Evolutionary conservation across 2,797 vertebrate species (phyloP), one percentile per base, ranked within the genome.

Genomic region (Numenius phaeopus): DNA sequence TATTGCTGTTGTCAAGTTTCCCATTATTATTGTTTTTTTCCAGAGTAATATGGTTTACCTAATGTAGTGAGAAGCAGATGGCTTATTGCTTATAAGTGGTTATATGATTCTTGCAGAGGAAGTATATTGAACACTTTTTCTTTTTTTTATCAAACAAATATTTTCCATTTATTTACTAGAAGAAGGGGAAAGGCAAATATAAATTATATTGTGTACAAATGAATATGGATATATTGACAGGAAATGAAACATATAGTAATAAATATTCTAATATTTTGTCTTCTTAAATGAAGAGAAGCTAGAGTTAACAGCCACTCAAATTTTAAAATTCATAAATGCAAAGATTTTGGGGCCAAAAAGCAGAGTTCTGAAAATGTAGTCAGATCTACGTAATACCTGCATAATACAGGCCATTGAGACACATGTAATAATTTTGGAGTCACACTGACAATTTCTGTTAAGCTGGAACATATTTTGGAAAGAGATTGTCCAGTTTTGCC

Each of bases 1-100:
- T 95, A 95, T 94, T 86, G 39, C 82, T 86, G 40, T 89, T 94
- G 90, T 94, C 95, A 94, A 69, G 32, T 83, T 94, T 95, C 81
- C 75, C 29, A 32, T 87, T 92, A 81, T 91, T 93, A n/a, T 11
- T 90, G 49, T 0, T 39, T 73, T 91, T 93, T 92, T 10, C 64
- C 47, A 15, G 32, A 91, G 84, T 81, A 65, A 62, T 78, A 50
- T 20, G 0, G 3, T 94, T 96, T 89, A 95, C 55, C 46, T 92
- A 90, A 87, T 72, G 67, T 39, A 76, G 83, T 83, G 64, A 93
- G 67, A 92, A 84, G 69, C 81, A 96, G 94, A 96, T 91, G 89
- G 52, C 83, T 94, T 96, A 83, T 80, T 87, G 42, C 69, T 85
- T 94, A 20, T 70, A 87, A 77, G 72, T 29, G 58, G 34, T 69